Conservation (phyloP, 2,888 invertebrate genomes). For the Melitaea athalia region DNA sequence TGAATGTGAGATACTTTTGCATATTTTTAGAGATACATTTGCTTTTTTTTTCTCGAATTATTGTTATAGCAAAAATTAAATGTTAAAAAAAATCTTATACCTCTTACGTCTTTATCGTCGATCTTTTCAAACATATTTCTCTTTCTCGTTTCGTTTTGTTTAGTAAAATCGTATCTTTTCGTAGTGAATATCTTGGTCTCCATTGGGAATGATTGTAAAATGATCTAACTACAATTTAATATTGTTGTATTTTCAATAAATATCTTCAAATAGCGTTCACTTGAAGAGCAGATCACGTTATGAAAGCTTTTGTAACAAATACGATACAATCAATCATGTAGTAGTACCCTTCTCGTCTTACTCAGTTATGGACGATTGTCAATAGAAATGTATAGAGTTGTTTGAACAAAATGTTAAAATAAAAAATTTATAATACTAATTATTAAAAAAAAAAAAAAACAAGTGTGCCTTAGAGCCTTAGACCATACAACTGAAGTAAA, state of each 20-base stretch:
- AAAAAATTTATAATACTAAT: neutral
- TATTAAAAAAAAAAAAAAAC: neutral
- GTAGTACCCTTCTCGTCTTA: constrained; percentile 64
- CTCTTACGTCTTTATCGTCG: constrained; percentile 34
- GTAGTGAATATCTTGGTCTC: constrained; percentile 50
- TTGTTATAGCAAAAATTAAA: neutral
- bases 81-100: constrained; percentile 17
- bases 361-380: constrained; percentile 69
- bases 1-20: no score
- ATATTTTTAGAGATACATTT: no score
- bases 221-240: neutral
- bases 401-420: neutral
- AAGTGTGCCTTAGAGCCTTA: neutral
- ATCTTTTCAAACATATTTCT: constrained; percentile 39
- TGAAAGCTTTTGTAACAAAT: constrained; percentile 64
- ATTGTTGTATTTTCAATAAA: constrained; percentile 21
- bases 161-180: constrained; percentile 58
- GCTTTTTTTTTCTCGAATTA: no score
- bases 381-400: constrained; percentile 58
- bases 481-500: neutral
- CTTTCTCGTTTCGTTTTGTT: constrained; percentile 36
- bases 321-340: constrained; percentile 76
- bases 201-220: constrained; percentile 28
- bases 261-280: constrained; percentile 28
- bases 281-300: constrained; percentile 44